These are phyloP conservation scores for Phodopus roborovskii DNA, from an alignment of 2,113 vertebrate genomes.

Conservation along the genomic window DNA sequence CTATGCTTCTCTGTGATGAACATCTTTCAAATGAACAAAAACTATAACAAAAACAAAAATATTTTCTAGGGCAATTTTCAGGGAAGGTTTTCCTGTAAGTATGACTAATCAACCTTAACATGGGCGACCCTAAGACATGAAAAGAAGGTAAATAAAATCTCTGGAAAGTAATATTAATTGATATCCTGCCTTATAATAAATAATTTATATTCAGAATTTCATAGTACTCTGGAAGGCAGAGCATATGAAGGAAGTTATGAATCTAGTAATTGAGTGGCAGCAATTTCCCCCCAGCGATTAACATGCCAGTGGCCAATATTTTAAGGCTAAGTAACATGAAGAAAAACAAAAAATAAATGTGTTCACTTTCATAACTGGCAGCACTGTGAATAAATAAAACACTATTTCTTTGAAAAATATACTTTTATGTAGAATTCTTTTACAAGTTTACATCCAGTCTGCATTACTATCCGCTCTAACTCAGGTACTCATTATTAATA, in stretches of 20 bases:
- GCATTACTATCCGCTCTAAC: not conserved
- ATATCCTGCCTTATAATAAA: not conserved
- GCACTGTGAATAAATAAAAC: not conserved
- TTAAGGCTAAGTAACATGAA: not conserved
- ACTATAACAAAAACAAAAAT: not conserved
- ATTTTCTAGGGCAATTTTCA: not conserved
- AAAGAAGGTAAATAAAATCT: not conserved
- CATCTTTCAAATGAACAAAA: not conserved
- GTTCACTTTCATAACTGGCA: not conserved
- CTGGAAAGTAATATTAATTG: not conserved
- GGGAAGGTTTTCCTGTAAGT: not conserved
- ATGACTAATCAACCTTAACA: not conserved
- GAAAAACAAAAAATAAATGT: not conserved
- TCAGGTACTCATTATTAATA: not conserved
- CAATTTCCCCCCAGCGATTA: not conserved
- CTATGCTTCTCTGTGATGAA: not conserved
- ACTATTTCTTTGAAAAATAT: not conserved
- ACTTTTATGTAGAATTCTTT: not conserved
- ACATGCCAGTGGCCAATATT: not conserved
- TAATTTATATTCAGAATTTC: not conserved
- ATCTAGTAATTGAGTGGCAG: not conserved
- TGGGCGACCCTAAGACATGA: not conserved
- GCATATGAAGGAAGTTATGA: not conserved
- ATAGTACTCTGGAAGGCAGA: not conserved
- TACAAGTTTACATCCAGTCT: not conserved